These are phyloP conservation scores for Notolabrus celidotus DNA, from an alignment of 2,797 vertebrate genomes.

Conservation along the genomic window DNA sequence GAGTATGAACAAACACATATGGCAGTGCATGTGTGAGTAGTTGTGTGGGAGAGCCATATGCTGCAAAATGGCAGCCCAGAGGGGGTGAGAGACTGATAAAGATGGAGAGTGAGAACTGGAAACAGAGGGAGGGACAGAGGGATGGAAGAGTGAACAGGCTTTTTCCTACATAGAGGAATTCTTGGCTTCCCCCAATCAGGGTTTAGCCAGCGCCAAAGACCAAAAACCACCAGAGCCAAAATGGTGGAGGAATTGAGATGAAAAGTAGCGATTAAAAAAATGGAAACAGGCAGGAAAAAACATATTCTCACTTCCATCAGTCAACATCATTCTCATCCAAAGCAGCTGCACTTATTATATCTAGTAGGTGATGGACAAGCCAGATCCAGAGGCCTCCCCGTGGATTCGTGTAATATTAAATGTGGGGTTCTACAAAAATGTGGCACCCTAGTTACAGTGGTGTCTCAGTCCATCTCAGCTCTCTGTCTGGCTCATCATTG, in stretches of 20 bases:
- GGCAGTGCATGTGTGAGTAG: constrained; percentile 45
- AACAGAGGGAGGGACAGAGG: constrained; percentile 32
- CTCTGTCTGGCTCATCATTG: background rate
- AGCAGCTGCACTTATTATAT: background rate
- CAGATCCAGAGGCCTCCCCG: background rate
- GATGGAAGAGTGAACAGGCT: background rate
- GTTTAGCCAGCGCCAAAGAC: background rate
- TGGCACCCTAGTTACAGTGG: background rate
- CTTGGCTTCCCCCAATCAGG: background rate
- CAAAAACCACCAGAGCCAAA: background rate
- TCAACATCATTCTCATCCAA: background rate
- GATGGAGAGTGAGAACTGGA: constrained; percentile 46
- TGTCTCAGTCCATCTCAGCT: background rate
- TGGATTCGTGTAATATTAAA: background rate
- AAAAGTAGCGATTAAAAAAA: background rate
- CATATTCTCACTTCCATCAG: background rate
- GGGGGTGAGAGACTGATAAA: constrained; percentile 61
- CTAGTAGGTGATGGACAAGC: background rate
- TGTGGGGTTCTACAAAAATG: background rate
- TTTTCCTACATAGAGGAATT: background rate
- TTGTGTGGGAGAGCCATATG: constrained; percentile 72
- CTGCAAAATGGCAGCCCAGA: constrained; percentile 70
- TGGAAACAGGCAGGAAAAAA: no score
- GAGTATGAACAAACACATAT: constrained; percentile 44
- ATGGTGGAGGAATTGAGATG: background rate